Evolutionary conservation across 2,888 invertebrate genomes (phyloP), one percentile per base, ranked within the genome.

Genomic region (Nemotelus nigrinus): DNA sequence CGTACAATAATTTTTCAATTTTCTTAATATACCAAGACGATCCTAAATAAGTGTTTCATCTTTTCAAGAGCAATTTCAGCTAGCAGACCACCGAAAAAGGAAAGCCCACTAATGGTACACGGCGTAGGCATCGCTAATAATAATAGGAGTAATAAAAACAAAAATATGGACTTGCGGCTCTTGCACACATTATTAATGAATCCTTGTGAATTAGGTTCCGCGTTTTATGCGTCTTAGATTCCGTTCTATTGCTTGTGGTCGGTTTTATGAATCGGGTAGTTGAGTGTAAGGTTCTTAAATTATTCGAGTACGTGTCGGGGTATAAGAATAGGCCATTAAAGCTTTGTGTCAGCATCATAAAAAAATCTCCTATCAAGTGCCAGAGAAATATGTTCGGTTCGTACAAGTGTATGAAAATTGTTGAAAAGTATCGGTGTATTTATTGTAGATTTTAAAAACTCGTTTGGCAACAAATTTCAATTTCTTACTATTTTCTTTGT

Each of bases 171-270:
- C 65, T 65, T 65, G 45, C 45, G 45, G 65, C 65, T 65, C 65
- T 65, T 65, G 45, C 47, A 65, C 45, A 45, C 65, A 45, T 65
- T 65, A 65, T 65, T 65, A 65, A 65, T 65, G 65, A 65, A 65
- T 65, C 65, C 65, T 47, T 10, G n/a, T 1, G 65, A 65, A 65
- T 65, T 65, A 65, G 65, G 65, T 65, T 65, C 47, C 41, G 65
- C 65, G 65, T 65, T 65, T 65, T 65, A 65, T 65, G 65, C 25
- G 44, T 65, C 65, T 65, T 47, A n/a, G 65, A 45, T 65, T 65
- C 47, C 47, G 10, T 47, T 65, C 41, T 65, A 65, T 65, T 65
- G 65, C 65, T 47, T 7, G 25, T 43, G 65, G 25, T 25, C 47
- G 44, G 6, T 65, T 44, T 65, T 65, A 65, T 65, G 8, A 10